Evolutionary conservation across 2,797 vertebrate genomes (phyloP).

Genomic region (Melanotaenia boesemani): DNA sequence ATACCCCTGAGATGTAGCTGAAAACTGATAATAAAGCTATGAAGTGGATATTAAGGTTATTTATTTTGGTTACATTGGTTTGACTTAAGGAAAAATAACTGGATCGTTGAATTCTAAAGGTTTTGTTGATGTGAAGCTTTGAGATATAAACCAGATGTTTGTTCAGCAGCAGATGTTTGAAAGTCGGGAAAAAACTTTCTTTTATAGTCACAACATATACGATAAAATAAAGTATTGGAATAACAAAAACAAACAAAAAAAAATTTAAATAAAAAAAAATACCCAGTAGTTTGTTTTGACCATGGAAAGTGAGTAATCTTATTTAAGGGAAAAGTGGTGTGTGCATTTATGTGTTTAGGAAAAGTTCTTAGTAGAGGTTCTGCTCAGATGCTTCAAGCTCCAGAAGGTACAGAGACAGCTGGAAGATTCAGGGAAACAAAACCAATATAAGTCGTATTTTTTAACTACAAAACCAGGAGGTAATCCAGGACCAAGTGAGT

Average conservation of each 20-base stretch:
- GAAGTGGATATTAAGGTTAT: slow-evolving; percentile 1
- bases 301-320: slow-evolving; percentile 9
- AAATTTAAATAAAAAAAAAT: background rate
- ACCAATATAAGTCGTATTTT: background rate
- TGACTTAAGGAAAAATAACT: background rate
- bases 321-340: slow-evolving; percentile 7
- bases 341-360: slow-evolving; percentile 22
- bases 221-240: slow-evolving; percentile 32
- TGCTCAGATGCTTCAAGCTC: slow-evolving; percentile 7
- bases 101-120: background rate
- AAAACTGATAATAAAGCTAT: slow-evolving; percentile 4
- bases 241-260: slow-evolving; percentile 19
- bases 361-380: slow-evolving; percentile 26
- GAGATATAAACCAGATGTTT: background rate
- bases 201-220: slow-evolving; percentile 47
- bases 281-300: slow-evolving; percentile 9
- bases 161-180: slow-evolving; percentile 29
- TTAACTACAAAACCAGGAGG: slow-evolving; percentile 39
- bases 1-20: slow-evolving; percentile 11
- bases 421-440: slow-evolving; percentile 9
- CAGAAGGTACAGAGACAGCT: slow-evolving; percentile 2
- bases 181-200: slow-evolving; percentile 14
- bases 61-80: background rate
- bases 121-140: background rate
- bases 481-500: background rate